Base-by-base conservation (phyloP, 2,113 vertebrate genomes). In the Pollachius pollachius region DNA sequence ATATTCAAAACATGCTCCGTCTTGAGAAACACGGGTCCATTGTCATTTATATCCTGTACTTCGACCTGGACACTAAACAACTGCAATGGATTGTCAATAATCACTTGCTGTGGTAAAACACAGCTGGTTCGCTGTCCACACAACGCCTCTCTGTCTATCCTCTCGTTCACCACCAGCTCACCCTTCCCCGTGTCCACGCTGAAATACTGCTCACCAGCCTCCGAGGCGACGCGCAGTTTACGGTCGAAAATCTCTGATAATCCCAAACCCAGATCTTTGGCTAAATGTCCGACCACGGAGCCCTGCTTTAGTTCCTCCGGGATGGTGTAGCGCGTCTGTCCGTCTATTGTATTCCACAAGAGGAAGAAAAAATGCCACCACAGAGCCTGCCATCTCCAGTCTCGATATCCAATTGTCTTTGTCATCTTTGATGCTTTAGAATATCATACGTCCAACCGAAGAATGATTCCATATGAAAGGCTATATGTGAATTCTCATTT, bases 1-100 rank as follows among this genome's bases (percentile, higher is more conserved):
- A 91, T 87, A 11, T 89, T 79, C 23, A 86, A 67, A 64, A 71
- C 12, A 16, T 52, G 68, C 16, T 80, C 41, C 2, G 6, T 73
- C 11, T 58, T 77, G 12, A 27, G 72, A 18, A 89, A 87, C 67
- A 30, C 27, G 0, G 83, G 86, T 5, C 67, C 19, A 56, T 89
- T 85, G 23, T 87, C 84, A 74, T 83, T 87, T 16, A 85, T 80
- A 69, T 88, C 84, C 21, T 81, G 34, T 65, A 87, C 66, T 58
- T 86, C 83, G 48, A 87, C 65, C 56, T 84, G 78, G 19, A 88
- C 64, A 15, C 76, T 76, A 23, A 64, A 77, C 17, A 77, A 13
- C 19, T 78, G 76, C 30, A 80, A 67, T 1, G 82, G 83, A 3
- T 76, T 80, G 52, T 83, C 77, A 41, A 80, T 73, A 11, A 84